Evolutionary conservation across 37 sponge, comb jelly and placozoan genomes (phyloP).

Genomic region (Halichondria panicea): DNA sequence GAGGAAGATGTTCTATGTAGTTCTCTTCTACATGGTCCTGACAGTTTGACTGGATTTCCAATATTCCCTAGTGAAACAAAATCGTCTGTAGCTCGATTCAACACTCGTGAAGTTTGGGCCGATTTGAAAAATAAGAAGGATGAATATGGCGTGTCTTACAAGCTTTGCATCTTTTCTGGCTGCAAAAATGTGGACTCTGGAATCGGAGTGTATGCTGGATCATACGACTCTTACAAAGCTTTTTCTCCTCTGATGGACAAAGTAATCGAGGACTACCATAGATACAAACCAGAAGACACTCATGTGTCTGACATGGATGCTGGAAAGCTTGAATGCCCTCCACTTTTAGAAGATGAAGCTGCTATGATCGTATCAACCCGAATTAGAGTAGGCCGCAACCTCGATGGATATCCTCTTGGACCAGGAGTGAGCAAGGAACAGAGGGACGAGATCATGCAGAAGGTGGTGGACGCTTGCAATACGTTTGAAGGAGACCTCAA

Average conservation of each 20-base stretch:
- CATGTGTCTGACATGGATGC: conserved; percentile 83
- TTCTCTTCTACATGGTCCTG: neutral
- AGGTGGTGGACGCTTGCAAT: conserved; percentile 34
- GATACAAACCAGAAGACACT: conserved; percentile 51
- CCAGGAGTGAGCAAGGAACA: conserved; percentile 67
- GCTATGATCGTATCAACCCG: conserved; percentile 62
- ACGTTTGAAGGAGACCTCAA: conserved; percentile 56
- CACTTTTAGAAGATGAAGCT: conserved; percentile 44
- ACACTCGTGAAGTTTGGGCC: conserved; percentile 19
- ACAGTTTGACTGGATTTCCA: conserved; percentile 4
- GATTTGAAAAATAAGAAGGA: conserved; percentile 4
- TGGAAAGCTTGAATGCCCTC: conserved; percentile 40
- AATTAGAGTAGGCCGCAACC: conserved; percentile 65
- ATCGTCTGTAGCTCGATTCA: neutral
- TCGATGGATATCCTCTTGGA: conserved; percentile 64
- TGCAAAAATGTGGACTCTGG: conserved; percentile 11
- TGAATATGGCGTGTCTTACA: conserved; percentile 8
- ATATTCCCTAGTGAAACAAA: neutral
- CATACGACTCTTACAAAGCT: conserved; percentile 73
- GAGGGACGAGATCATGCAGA: conserved; percentile 68
- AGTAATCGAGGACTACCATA: conserved; percentile 73
- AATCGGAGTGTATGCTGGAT: conserved; percentile 55
- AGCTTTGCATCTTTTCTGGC: conserved; percentile 11
- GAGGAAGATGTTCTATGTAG: no score
- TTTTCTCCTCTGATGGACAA: conserved; percentile 76